Evolutionary conservation across 2,888 invertebrate species (phyloP).

Genomic region (Hecatera dysodea): DNA sequence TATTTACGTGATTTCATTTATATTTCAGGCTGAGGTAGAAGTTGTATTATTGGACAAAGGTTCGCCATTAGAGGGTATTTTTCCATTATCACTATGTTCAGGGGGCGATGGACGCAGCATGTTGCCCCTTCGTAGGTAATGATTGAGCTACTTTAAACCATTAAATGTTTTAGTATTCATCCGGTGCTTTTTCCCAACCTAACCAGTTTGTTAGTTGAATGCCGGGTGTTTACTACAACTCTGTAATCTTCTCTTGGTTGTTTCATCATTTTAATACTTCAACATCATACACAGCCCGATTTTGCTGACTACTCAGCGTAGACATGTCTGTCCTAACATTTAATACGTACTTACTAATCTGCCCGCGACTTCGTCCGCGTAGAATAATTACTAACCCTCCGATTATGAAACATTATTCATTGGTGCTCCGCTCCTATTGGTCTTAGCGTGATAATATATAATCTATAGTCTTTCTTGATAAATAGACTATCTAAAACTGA

Average conservation of each 20-base stretch:
- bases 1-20: conserved; percentile 59
- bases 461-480: too few relatives aligned
- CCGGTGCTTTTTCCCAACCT: background rate
- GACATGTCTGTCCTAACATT: too few relatives aligned
- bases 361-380: too few relatives aligned
- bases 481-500: too few relatives aligned
- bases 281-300: background rate
- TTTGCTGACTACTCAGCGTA: background rate
- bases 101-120: conserved; percentile 31
- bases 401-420: too few relatives aligned
- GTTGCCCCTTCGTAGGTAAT: conserved; percentile 29
- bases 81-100: conserved; percentile 51
- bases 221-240: background rate
- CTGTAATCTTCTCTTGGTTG: background rate
- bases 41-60: conserved; percentile 48
- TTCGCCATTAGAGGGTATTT: conserved; percentile 55
- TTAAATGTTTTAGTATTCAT: conserved; percentile 33
- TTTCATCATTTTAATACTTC: background rate
- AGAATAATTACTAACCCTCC: too few relatives aligned
- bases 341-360: too few relatives aligned
- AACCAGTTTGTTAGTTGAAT: background rate
- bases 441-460: too few relatives aligned
- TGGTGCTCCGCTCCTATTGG: too few relatives aligned
- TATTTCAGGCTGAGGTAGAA: conserved; percentile 52
- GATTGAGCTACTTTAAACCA: conserved; percentile 30